These are phyloP conservation scores for Zaprionus gabonicus DNA, from an alignment of 1,140 invertebrate genomes.

Conservation along the genomic window DNA sequence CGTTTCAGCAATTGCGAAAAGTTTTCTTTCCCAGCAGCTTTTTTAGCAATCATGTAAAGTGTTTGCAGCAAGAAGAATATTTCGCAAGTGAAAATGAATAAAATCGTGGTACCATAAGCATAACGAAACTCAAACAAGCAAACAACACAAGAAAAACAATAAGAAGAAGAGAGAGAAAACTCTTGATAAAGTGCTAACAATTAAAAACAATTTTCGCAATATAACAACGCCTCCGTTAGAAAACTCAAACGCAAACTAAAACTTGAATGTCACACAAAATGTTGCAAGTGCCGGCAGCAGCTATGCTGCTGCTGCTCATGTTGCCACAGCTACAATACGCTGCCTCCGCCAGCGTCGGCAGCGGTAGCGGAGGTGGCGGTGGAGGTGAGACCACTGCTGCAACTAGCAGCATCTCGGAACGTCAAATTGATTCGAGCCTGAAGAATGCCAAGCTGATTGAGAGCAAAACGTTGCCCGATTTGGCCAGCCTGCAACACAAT, in stretches of 20 bases:
- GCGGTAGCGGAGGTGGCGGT: constrained; percentile 34
- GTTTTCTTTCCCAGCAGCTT: constrained; percentile 43
- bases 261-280: constrained; percentile 76
- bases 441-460: constrained; percentile 82
- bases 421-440: constrained; percentile 72
- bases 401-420: constrained; percentile 49
- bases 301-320: constrained; percentile 54
- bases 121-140: constrained; percentile 45
- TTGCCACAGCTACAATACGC: constrained; percentile 43
- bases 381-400: constrained; percentile 22
- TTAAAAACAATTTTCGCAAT: constrained; percentile 70
- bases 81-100: constrained; percentile 74
- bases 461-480: constrained; percentile 79
- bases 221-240: background rate
- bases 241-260: constrained; percentile 28
- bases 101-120: constrained; percentile 78
- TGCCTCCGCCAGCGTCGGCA: constrained; percentile 26
- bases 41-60: constrained; percentile 74
- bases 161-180: constrained; percentile 32
- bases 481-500: constrained; percentile 60
- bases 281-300: constrained; percentile 77
- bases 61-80: constrained; percentile 35
- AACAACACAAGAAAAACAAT: constrained; percentile 13
- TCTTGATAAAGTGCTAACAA: constrained; percentile 68
- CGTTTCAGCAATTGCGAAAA: constrained; percentile 26